These are phyloP conservation scores for Chrysochloris asiatica DNA, from an alignment of 2,113 vertebrate species.

Conservation along the genomic window DNA sequence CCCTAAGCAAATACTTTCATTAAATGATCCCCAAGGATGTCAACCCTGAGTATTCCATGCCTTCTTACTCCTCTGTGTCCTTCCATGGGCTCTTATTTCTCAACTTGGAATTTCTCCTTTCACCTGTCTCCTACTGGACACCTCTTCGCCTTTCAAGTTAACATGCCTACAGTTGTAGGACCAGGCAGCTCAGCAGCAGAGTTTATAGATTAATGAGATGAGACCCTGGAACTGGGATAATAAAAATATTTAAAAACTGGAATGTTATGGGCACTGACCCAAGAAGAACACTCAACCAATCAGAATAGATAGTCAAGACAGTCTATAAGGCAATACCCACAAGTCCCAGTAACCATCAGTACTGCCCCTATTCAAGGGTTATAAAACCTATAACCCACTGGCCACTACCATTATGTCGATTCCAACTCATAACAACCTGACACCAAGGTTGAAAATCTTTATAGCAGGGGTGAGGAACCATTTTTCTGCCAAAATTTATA, in stretches of 20 bases:
- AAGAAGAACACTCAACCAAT: neutral
- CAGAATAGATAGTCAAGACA: neutral
- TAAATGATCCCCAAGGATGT: neutral
- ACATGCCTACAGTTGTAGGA: neutral
- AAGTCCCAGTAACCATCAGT: neutral
- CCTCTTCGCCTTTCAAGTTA: neutral
- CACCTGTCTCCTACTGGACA: neutral
- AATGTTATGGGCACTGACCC: neutral
- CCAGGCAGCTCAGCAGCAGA: neutral
- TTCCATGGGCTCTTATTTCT: neutral
- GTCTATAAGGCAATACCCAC: neutral
- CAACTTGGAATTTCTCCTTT: neutral
- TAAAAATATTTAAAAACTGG: neutral
- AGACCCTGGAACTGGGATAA: neutral
- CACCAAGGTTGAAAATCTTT: too few relatives aligned
- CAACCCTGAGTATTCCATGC: neutral
- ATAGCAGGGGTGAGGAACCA: too few relatives aligned
- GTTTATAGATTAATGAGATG: constrained; percentile 9
- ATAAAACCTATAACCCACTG: too few relatives aligned
- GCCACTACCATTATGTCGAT: too few relatives aligned
- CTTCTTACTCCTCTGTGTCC: neutral
- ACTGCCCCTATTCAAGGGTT: too few relatives aligned
- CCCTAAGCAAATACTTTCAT: neutral
- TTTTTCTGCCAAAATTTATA: too few relatives aligned
- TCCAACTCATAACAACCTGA: too few relatives aligned